A percentile compares a stretch with the other conserved stretches of the same genome.
These are phyloP conservation scores for Cataglyphis cursor DNA, from an alignment of 2,888 invertebrate species.

Conservation along the genomic window DNA sequence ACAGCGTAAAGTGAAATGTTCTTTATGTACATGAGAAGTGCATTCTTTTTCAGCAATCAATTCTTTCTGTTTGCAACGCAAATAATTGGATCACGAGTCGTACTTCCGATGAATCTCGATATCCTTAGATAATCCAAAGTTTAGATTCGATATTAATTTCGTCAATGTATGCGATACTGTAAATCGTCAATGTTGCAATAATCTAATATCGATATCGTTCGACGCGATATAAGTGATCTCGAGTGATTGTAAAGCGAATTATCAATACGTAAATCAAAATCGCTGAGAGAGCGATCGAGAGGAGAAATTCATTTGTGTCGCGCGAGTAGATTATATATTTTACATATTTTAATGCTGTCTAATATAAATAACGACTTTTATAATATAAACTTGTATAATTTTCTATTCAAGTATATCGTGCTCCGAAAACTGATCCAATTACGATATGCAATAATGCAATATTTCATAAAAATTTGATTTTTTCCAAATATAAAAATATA, in stretches of 20 bases:
- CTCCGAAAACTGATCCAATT: neutral
- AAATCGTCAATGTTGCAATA: too few relatives aligned
- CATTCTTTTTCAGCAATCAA: conserved; percentile 15
- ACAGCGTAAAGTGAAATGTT: neutral
- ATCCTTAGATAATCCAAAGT: conserved; percentile 38
- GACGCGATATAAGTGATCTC: conserved; percentile 10
- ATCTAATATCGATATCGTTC: conserved; percentile 26
- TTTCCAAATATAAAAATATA: neutral
- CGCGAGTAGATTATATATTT: neutral
- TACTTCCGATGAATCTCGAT: neutral
- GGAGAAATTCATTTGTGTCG: neutral
- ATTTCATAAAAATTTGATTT: neutral
- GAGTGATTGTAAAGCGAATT: neutral
- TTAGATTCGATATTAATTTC: conserved; percentile 47
- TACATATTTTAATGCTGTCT: neutral
- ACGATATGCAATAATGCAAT: neutral
- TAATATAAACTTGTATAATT: neutral
- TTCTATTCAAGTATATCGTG: neutral
- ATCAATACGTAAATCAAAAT: conserved; percentile 1
- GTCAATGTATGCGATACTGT: conserved; percentile 41
- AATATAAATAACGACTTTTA: neutral
- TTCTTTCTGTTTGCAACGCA: conserved; percentile 4
- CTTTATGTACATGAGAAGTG: neutral
- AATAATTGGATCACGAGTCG: conserved; percentile 27
- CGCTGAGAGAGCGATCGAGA: neutral